These are phyloP conservation scores for Pseudorectes ferrugineus DNA, from an alignment of 2,113 vertebrate genomes.

Conservation along the genomic window DNA sequence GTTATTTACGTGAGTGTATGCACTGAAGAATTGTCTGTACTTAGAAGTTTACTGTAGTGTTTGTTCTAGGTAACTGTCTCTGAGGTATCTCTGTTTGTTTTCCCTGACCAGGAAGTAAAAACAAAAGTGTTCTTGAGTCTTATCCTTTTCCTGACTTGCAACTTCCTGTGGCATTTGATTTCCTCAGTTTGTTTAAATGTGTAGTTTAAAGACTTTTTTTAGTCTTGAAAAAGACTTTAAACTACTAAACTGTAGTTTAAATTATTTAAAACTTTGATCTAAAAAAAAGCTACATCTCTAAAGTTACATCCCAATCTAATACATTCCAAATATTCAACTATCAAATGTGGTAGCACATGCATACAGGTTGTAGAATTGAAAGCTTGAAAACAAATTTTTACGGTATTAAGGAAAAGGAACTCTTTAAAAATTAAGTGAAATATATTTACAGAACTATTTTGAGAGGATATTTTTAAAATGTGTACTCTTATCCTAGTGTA, in stretches of 20 bases:
- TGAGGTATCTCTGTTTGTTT: background rate
- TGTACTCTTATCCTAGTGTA: background rate
- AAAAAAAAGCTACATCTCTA: background rate
- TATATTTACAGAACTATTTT: background rate
- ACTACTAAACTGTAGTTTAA: background rate
- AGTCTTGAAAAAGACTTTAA: background rate
- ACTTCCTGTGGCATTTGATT: constrained; percentile 20
- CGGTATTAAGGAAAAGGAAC: background rate
- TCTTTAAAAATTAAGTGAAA: background rate
- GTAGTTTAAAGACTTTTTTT: background rate
- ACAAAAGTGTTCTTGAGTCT: background rate
- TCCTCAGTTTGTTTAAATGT: constrained; percentile 5
- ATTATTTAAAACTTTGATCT: background rate
- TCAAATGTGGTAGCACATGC: background rate
- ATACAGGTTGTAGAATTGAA: background rate
- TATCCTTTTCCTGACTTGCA: constrained; percentile 13
- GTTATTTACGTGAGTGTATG: background rate
- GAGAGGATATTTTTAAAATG: background rate
- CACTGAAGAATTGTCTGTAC: background rate
- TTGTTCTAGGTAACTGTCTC: background rate
- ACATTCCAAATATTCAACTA: background rate
- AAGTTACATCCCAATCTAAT: background rate
- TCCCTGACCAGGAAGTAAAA: constrained; percentile 10
- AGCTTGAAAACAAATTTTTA: background rate
- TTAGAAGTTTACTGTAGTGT: background rate